Percentiles rank a stretch among this genome's conserved stretches.
Evolutionary conservation across 2,888 invertebrate genomes (phyloP).

Genomic region (Sarcophaga subvicina): DNA sequence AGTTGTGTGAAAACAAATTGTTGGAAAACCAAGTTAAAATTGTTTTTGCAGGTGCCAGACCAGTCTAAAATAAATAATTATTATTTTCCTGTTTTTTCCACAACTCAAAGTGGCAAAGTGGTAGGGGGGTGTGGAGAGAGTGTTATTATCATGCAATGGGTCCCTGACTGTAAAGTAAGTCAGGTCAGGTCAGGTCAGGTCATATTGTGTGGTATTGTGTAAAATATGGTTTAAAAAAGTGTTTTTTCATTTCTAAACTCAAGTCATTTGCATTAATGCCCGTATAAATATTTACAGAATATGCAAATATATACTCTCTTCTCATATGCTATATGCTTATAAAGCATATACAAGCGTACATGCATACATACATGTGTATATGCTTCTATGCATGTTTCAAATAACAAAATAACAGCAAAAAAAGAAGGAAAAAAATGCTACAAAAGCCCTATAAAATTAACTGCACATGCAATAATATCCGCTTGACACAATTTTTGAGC

Average conservation of each 20-base stretch:
- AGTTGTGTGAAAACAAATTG: neutral
- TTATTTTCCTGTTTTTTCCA: neutral
- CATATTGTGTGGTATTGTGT: too few relatives aligned
- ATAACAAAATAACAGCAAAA: neutral
- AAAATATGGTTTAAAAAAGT: too few relatives aligned
- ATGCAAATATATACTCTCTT: neutral
- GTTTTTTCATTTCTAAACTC: neutral
- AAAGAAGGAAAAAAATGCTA: neutral
- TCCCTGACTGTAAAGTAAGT: neutral
- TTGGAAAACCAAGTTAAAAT: neutral
- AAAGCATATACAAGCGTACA: neutral
- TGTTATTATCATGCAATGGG: too few relatives aligned
- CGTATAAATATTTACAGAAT: neutral
- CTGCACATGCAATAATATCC: constrained; percentile 70
- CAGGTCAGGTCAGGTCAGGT: neutral
- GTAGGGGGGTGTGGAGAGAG: too few relatives aligned
- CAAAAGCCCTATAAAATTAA: constrained; percentile 53
- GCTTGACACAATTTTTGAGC: constrained; percentile 69
- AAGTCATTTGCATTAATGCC: neutral
- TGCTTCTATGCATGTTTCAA: neutral
- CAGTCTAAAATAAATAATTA: constrained; percentile 32
- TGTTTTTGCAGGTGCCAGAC: neutral
- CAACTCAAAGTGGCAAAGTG: too few relatives aligned
- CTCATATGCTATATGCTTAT: neutral
- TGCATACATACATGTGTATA: neutral